Base-by-base conservation (phyloP, 2,113 vertebrate species). In the Ammodytes marinus region DNA sequence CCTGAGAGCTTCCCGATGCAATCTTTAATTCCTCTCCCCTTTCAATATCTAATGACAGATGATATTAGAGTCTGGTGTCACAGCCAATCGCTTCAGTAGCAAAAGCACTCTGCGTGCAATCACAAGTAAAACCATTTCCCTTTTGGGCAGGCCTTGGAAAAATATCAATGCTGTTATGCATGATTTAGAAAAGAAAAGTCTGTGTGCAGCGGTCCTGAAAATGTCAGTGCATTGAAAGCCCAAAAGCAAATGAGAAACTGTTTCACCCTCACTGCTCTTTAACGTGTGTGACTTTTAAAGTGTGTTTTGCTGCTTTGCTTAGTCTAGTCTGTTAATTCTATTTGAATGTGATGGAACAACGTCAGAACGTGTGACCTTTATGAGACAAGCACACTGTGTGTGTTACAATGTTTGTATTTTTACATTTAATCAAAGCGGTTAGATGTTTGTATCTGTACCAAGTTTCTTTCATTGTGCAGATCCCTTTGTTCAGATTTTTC, bases 21-120 rank as follows among this genome's bases (percentile, higher is more conserved):
- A 27, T 27, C 27, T 27, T 27, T 27, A 50, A 73, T 47, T 73
- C 60, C 40, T 10, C 46, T 65, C 6, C 37, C 55, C 13, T 77
- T 58, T 73, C 40, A 67, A 37, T 65, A 55, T 74, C 54, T 80
- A 8, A 61, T 79, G 67, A 60, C 45, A 59, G 50, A 17, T 53
- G 57, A 76, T 27, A 27, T 76, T n/a, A 11, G 5, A 7, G 10
- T 19, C 39, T 49, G n/a, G 4, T 68, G 1, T 74, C 43, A 17
- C 8, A 8, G 35, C 1, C 35, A 10, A 4, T 37, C n/a, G 4
- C 13, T 49, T 14, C 12, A 19, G 47, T 1, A 46, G 19, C 43
- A n/a, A 6, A 27, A 4, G 8, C 35, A 12, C 15, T 13, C 3
- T 54, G 45, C 7, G 53, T 59, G 70, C 13, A 49, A 13, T 61